Percentiles rank a stretch among this genome's conserved stretches.
Conservation (phyloP, 2,113 vertebrate species). For the Uria aalge region DNA sequence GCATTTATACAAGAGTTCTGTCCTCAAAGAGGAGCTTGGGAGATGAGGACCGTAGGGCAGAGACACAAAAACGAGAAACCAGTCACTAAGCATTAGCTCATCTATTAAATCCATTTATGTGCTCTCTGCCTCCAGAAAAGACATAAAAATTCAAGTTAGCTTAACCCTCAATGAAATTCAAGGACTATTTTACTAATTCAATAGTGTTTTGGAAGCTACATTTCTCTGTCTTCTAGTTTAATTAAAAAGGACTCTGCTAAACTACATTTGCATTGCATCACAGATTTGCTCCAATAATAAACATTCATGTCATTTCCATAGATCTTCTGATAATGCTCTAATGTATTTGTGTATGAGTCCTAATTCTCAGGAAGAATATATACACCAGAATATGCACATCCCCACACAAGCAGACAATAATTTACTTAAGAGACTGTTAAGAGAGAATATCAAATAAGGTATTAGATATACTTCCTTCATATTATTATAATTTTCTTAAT, state of each 20-base stretch:
- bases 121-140: neutral
- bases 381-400: neutral
- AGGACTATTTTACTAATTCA: neutral
- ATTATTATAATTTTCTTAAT: neutral
- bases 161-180: neutral
- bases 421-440: neutral
- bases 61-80: neutral
- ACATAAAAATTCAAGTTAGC: neutral
- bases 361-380: neutral
- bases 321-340: neutral
- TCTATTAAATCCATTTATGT: neutral
- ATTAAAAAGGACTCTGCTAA: neutral
- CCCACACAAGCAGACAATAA: neutral
- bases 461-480: neutral
- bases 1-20: neutral
- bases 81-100: constrained; percentile 7
- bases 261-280: neutral
- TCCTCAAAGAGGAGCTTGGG: neutral
- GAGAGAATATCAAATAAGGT: neutral
- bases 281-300: neutral
- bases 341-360: neutral
- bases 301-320: neutral
- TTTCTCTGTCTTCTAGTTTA: neutral
- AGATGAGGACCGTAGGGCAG: neutral
- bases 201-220: neutral